Percentiles rank a stretch among this genome's conserved stretches.
Conservation (phyloP, 2,888 invertebrate genomes). For the Epirrita christyi region DNA sequence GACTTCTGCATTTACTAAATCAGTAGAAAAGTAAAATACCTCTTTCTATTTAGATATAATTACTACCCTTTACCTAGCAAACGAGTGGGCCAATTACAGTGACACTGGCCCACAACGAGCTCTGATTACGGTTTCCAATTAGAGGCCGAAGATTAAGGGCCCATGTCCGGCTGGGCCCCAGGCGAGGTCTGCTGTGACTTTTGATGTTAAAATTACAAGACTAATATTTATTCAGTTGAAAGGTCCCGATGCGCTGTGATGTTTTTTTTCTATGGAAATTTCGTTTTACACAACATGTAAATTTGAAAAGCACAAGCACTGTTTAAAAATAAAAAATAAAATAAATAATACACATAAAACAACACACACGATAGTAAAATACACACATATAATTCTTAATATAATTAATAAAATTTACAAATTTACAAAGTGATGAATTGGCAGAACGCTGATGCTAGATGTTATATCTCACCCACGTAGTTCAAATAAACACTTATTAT, state of each 20-base stretch:
- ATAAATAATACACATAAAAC: too few relatives aligned
- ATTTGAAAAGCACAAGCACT: too few relatives aligned
- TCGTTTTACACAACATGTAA: too few relatives aligned
- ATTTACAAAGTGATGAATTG: slow-evolving; percentile 12
- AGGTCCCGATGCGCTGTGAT: not conserved
- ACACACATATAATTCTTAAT: too few relatives aligned
- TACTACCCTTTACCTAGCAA: slow-evolving; percentile 9
- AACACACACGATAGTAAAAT: too few relatives aligned
- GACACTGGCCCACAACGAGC: not conserved
- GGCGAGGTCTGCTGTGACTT: slow-evolving; percentile 12
- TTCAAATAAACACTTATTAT: slow-evolving; percentile 19
- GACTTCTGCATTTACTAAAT: too few relatives aligned
- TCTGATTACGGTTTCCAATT: slow-evolving; percentile 28
- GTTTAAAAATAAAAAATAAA: too few relatives aligned
- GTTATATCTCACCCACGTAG: slow-evolving; percentile 2
- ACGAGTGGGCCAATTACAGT: slow-evolving; percentile 14
- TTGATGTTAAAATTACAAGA: slow-evolving; percentile 25
- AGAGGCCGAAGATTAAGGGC: slow-evolving; percentile 17
- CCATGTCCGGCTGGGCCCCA: slow-evolving; percentile 5
- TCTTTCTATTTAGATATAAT: not conserved
- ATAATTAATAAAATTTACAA: too few relatives aligned
- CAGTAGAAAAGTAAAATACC: too few relatives aligned
- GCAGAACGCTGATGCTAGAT: not conserved
- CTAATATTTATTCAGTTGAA: not conserved
- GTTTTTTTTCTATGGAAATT: not conserved